phyloP scores from a whole-genome alignment of 2,888 invertebrate species.

The Limnephilus auricula region DNA sequence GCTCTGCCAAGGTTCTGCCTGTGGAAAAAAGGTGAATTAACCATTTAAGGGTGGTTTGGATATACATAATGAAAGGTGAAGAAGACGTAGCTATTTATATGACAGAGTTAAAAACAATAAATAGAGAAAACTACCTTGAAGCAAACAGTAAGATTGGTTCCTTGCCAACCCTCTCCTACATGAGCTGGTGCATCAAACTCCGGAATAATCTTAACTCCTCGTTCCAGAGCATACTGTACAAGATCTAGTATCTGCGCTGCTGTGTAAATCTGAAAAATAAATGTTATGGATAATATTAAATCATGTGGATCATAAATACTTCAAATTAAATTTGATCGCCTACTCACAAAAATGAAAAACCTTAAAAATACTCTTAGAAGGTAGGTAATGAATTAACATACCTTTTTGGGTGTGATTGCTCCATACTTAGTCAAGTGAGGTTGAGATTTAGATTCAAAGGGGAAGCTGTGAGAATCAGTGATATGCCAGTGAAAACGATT shows the following conservation, averaged over 20 bases:
- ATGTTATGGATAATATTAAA: neutral
- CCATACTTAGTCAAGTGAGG: conserved; percentile 87
- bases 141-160: conserved; percentile 81
- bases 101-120: neutral
- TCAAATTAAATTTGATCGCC: neutral
- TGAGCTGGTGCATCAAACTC: conserved; percentile 96
- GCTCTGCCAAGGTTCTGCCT: conserved; percentile 84
- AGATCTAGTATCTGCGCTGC: conserved; percentile 77
- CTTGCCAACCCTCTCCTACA: conserved; percentile 92
- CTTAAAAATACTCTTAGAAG: neutral
- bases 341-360: neutral
- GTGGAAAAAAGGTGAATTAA: neutral
- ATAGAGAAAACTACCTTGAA: conserved; percentile 75
- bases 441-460: conserved; percentile 86
- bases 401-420: conserved; percentile 86
- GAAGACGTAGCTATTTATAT: neutral
- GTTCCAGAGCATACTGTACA: conserved; percentile 82
- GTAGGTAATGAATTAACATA: conserved; percentile 69
- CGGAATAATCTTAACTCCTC: conserved; percentile 92
- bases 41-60: neutral
- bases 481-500: conserved; percentile 98
- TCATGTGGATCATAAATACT: neutral
- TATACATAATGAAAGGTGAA: too few relatives aligned
- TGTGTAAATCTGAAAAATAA: conserved; percentile 75
- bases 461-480: conserved; percentile 96